Evolutionary conservation across 2,797 vertebrate species (phyloP), one percentile per base, ranked within the genome.

Genomic region (Glyptemys insculpta): DNA sequence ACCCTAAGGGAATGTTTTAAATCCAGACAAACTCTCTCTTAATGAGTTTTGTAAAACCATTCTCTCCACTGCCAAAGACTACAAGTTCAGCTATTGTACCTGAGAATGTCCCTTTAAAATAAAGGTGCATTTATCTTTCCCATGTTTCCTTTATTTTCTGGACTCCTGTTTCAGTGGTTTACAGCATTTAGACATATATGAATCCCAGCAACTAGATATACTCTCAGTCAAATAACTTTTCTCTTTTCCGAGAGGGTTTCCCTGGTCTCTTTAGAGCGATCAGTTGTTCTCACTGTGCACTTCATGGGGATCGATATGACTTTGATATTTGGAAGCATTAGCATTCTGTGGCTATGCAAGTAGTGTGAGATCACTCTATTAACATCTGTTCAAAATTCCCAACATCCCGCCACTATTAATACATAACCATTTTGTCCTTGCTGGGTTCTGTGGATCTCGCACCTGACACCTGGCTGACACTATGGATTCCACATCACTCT

Each of bases 351-450:
- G 9, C 79, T 91, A 93, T 94, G 27, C 0, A 0, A 37, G 83
- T 95, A 18, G 7, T 89, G 50, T 82, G 89, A 91, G 50, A 97
- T 96, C 95, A 90, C 95, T 93, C 89, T 93, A 91, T 96, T 96
- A 97, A 96, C 96, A 97, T 97, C 95, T 95, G 94, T 95, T 97
- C 95, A 89, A n/a, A 92, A 97, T 97, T 97, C 95, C 93, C 92
- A 91, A 44, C 91, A 65, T 83, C 95, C 92, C 79, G 76, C 83
- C 82, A 21, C 85, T 89, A 87, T 90, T 81, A 59, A 31, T 72
- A 53, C 88, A 83, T 25, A 92, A 95, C 95, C 83, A 14, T 53
- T 96, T 90, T 97, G 96, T 97, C 96, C 97, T 97, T 97, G 93
- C 79, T 68, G 37, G 92, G 86, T 92, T 94, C 84, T 56, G 82